phyloP scores from a whole-genome alignment of 2,888 invertebrate genomes.

The Limnephilus lunatus region DNA sequence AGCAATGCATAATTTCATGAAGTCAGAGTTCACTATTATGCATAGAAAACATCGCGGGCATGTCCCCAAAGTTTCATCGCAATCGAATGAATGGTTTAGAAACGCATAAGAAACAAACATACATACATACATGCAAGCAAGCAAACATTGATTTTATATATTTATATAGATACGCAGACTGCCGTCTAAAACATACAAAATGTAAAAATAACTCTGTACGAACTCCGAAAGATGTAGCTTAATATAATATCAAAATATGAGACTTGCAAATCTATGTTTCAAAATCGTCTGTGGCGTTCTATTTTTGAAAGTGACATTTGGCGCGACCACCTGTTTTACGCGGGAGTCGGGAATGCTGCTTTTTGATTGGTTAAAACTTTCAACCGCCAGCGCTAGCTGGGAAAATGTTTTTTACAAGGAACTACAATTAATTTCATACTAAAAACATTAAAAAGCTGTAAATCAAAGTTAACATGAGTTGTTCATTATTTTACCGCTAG shows the following conservation, averaged over 20 bases:
- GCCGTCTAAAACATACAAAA: background rate
- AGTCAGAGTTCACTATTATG: too few relatives aligned
- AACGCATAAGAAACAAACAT: too few relatives aligned
- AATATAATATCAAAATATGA: background rate
- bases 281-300: slow-evolving; percentile 51
- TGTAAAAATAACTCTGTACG: background rate
- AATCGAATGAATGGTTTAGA: too few relatives aligned
- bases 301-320: slow-evolving; percentile 59
- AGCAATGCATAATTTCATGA: too few relatives aligned
- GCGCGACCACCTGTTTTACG: slow-evolving; percentile 59
- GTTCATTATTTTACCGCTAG: background rate
- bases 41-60: too few relatives aligned
- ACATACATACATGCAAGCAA: too few relatives aligned
- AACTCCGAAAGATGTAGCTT: background rate
- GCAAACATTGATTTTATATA: too few relatives aligned
- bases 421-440: background rate
- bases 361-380: slow-evolving; percentile 25
- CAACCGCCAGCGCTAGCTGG: background rate
- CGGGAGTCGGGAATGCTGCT: slow-evolving; percentile 4
- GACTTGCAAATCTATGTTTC: slow-evolving; percentile 14
- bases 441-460: background rate
- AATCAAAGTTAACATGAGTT: background rate
- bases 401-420: background rate
- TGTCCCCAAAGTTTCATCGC: too few relatives aligned
- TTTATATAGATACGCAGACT: background rate